Percentiles rank a stretch among this genome's conserved stretches.
Evolutionary conservation across 2,888 invertebrate species (phyloP).

Genomic region (Hydraecia micacea): DNA sequence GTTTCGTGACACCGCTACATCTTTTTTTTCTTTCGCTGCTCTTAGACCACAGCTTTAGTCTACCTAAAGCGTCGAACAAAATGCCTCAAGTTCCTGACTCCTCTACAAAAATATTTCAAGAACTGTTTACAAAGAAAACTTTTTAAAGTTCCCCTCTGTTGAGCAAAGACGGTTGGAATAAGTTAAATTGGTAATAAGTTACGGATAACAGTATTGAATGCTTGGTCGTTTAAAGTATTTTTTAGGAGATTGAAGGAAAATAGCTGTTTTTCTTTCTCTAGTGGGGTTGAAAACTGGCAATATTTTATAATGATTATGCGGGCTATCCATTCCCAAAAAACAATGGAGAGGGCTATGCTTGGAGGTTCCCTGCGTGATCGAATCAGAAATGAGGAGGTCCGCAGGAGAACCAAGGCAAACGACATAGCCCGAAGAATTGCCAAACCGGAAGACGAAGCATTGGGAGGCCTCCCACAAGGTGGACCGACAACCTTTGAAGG

Average conservation of each 20-base stretch:
- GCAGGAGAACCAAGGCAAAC: too few species aligned
- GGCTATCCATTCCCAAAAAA: too few species aligned
- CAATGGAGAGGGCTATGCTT: too few species aligned
- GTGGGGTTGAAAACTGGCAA: not conserved
- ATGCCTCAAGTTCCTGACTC: not conserved
- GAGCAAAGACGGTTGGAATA: slow-evolving; percentile 13
- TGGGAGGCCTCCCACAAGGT: too few species aligned
- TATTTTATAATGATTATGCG: not conserved
- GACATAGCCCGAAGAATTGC: too few species aligned
- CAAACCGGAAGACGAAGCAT: too few species aligned
- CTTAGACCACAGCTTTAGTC: not conserved
- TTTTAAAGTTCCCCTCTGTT: slow-evolving; percentile 1
- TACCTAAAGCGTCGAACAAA: slow-evolving; percentile 11
- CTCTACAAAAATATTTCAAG: slow-evolving; percentile 36
- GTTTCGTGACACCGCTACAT: not conserved
- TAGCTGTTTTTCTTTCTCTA: not conserved
- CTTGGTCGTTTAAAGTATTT: slow-evolving; percentile 10
- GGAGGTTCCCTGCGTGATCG: too few species aligned
- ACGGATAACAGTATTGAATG: slow-evolving; percentile 17
- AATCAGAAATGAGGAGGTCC: too few species aligned
- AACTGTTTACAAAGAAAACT: slow-evolving; percentile 42
- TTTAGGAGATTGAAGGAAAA: slow-evolving; percentile 15
- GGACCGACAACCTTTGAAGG: too few species aligned
- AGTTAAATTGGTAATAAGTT: slow-evolving; percentile 52
- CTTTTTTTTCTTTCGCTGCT: not conserved